Evolutionary conservation across 2,113 vertebrate genomes (phyloP).

Genomic region (Engraulis encrasicolus): DNA sequence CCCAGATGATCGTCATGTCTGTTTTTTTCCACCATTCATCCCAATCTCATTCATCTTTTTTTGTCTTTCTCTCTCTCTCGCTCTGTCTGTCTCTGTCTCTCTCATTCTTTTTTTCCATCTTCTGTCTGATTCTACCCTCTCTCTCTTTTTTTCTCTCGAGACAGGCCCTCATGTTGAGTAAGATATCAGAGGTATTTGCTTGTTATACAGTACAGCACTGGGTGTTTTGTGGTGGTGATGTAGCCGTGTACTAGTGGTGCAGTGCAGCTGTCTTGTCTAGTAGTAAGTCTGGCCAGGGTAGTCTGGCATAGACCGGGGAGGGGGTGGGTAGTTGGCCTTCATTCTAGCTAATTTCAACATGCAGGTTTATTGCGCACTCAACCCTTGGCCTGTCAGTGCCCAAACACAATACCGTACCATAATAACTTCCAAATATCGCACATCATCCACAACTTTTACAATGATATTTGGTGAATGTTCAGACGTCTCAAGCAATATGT

Average conservation of each 20-base stretch:
- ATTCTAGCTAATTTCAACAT: neutral
- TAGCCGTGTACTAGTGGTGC: too few species aligned
- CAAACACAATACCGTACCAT: too few species aligned
- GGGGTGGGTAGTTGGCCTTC: neutral
- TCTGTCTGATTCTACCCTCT: neutral
- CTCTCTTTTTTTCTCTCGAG: constrained; percentile 61
- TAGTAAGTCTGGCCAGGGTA: constrained; percentile 42
- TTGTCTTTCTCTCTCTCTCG: neutral
- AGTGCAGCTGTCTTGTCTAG: constrained; percentile 35
- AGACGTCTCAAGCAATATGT: too few species aligned
- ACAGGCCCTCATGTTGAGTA: constrained; percentile 78
- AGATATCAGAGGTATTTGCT: constrained; percentile 81
- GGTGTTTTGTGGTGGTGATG: constrained; percentile 64
- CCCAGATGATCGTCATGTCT: neutral
- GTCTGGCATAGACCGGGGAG: too few species aligned
- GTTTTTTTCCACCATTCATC: neutral
- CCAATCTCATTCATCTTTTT: neutral
- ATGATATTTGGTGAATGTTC: too few species aligned
- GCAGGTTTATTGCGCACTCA: constrained; percentile 26
- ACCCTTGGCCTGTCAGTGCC: too few species aligned
- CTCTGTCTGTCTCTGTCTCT: neutral
- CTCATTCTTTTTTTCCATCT: neutral
- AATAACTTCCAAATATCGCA: too few species aligned
- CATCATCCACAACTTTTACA: too few species aligned
- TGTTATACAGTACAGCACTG: constrained; percentile 65